These are phyloP conservation scores for Thumatha senex DNA, from an alignment of 2,888 invertebrate species.

Conservation along the genomic window DNA sequence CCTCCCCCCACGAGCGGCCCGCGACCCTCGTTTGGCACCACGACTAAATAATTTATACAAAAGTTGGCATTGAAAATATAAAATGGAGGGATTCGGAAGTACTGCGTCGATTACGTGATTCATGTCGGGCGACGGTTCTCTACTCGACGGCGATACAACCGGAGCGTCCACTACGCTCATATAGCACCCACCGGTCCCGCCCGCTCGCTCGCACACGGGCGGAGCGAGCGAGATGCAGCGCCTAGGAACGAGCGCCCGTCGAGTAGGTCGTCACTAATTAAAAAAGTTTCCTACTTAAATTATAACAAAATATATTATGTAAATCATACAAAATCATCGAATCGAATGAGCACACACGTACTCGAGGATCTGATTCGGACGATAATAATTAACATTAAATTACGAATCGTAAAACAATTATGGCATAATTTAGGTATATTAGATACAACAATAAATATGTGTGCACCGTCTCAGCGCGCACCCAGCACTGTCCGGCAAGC, in stretches of 20 bases:
- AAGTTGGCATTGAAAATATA: constrained; percentile 26
- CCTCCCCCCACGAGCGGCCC: constrained; percentile 16
- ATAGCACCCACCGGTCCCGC: no score
- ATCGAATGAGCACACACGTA: constrained; percentile 48
- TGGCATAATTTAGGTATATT: constrained; percentile 68
- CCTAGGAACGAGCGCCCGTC: constrained; percentile 52
- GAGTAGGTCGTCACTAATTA: constrained; percentile 55
- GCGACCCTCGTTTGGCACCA: constrained; percentile 30
- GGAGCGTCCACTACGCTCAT: constrained; percentile 44
- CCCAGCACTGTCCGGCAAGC: no score
- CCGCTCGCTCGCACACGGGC: not conserved
- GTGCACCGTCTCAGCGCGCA: constrained; percentile 49
- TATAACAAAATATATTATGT: constrained; percentile 45
- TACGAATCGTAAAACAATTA: constrained; percentile 73
- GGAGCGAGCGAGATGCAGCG: no score
- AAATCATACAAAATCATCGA: constrained; percentile 51
- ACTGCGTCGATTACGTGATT: constrained; percentile 31
- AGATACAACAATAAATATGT: constrained; percentile 64
- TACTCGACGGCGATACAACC: constrained; percentile 20
- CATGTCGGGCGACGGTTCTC: constrained; percentile 17
- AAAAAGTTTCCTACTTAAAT: constrained; percentile 57
- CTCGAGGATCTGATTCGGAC: constrained; percentile 45
- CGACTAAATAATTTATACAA: constrained; percentile 40
- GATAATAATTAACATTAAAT: constrained; percentile 63
- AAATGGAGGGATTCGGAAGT: constrained; percentile 55